Evolutionary conservation across 2,888 invertebrate species (phyloP).

Genomic region (Mesorhabditis sp.): DNA sequence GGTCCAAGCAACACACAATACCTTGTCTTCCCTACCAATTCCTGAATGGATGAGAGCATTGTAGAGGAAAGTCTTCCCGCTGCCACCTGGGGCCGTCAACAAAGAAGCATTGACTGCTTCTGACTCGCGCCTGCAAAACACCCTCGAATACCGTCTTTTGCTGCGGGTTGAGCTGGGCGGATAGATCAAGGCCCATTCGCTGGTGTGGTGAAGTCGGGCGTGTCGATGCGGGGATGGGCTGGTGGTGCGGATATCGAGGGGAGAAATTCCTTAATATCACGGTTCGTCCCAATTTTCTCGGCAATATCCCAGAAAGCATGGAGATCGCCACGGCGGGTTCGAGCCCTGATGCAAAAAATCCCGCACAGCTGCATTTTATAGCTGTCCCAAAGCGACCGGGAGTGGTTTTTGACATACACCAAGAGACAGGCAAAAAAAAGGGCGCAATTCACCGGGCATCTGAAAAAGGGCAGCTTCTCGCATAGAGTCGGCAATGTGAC

Average conservation of each 20-base stretch:
- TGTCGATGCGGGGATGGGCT: neutral
- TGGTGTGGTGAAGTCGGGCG: neutral
- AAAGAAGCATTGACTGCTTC: slow-evolving; percentile 34
- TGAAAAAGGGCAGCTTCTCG: slow-evolving; percentile 15
- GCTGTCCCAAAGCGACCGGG: slow-evolving; percentile 12
- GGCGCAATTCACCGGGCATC: slow-evolving; percentile 8
- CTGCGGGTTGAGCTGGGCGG: slow-evolving; percentile 7
- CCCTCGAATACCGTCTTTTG: slow-evolving; percentile 5
- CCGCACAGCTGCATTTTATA: slow-evolving; percentile 9
- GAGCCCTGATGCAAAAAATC: neutral
- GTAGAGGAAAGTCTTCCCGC: slow-evolving; percentile 60
- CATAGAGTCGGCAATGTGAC: slow-evolving; percentile 8
- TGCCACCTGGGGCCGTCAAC: slow-evolving; percentile 60
- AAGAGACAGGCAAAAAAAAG: slow-evolving; percentile 13
- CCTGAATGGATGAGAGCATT: slow-evolving; percentile 17
- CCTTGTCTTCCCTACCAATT: slow-evolving; percentile 7
- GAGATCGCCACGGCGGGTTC: slow-evolving; percentile 8
- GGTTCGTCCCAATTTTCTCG: neutral
- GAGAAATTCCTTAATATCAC: neutral
- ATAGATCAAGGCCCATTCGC: slow-evolving; percentile 6
- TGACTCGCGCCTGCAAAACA: neutral
- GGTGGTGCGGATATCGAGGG: neutral
- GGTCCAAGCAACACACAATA: slow-evolving; percentile 18
- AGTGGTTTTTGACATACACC: slow-evolving; percentile 3
- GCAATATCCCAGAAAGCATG: slow-evolving; percentile 15